These are phyloP conservation scores for Dunckerocampus dactyliophorus DNA, from an alignment of 2,113 vertebrate genomes.

Conservation along the genomic window DNA sequence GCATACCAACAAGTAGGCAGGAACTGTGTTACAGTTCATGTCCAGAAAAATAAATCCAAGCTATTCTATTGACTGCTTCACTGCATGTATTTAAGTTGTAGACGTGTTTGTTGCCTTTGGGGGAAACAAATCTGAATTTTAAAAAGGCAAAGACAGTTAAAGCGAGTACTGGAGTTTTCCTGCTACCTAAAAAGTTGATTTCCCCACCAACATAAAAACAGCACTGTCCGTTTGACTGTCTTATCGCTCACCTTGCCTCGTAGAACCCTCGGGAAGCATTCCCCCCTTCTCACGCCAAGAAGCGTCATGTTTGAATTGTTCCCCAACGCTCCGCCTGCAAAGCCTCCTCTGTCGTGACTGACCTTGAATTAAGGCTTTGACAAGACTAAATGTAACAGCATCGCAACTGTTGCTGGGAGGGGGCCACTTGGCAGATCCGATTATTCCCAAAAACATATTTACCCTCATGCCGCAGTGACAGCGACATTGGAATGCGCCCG, in stretches of 20 bases:
- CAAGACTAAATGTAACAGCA: slow-evolving; percentile 45
- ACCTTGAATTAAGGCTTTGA: slow-evolving; percentile 58
- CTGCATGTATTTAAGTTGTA: too few relatives aligned
- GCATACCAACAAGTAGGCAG: too few relatives aligned
- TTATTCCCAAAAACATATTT: slow-evolving; percentile 59
- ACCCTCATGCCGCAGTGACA: slow-evolving; percentile 40
- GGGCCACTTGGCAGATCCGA: slow-evolving; percentile 40
- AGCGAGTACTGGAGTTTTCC: neutral
- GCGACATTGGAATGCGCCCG: slow-evolving; percentile 28
- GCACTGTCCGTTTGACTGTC: slow-evolving; percentile 5
- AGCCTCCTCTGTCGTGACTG: slow-evolving; percentile 45
- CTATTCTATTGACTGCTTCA: too few relatives aligned
- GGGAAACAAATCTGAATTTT: neutral
- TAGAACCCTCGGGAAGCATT: slow-evolving; percentile 33
- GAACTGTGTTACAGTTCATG: too few relatives aligned
- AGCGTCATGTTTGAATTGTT: slow-evolving; percentile 49
- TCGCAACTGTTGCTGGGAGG: slow-evolving; percentile 32
- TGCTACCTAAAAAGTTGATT: neutral
- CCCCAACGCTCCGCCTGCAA: slow-evolving; percentile 33
- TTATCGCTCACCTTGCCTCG: slow-evolving; percentile 49
- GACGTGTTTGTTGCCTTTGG: neutral
- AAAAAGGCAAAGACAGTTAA: neutral
- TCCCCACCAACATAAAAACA: neutral
- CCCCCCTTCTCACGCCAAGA: slow-evolving; percentile 36
- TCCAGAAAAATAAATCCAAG: too few relatives aligned